phyloP scores from a whole-genome alignment of 2,113 vertebrate species.

The Lophius piscatorius region DNA sequence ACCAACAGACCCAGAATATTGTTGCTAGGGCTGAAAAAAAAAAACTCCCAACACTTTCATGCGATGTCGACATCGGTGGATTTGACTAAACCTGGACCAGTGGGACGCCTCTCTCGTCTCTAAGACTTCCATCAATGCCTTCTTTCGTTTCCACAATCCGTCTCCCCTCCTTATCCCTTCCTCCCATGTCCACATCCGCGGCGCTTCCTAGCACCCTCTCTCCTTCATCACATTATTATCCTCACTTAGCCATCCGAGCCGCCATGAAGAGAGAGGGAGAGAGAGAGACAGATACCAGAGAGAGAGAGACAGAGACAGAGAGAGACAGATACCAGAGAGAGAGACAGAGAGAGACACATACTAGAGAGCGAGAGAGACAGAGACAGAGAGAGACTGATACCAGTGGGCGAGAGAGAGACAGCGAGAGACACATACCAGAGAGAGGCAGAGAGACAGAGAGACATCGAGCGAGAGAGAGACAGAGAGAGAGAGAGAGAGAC shows the following conservation, averaged over 20 bases:
- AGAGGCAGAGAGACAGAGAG: no score
- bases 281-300: constrained; percentile 22
- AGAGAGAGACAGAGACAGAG: neutral
- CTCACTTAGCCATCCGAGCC: constrained; percentile 56
- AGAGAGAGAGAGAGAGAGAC: no score
- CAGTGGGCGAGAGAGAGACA: no score
- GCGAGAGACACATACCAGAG: no score
- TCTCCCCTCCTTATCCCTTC: constrained; percentile 25
- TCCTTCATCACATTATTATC: constrained; percentile 66
- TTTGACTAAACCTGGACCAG: constrained; percentile 36
- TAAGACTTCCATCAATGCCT: constrained; percentile 45
- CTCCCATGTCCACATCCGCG: constrained; percentile 17
- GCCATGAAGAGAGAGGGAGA: constrained; percentile 14
- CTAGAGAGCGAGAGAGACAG: no score
- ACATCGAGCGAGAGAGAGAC: no score
- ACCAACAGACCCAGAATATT: constrained; percentile 32
- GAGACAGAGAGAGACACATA: neutral
- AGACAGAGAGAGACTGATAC: no score
- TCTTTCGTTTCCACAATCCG: constrained; percentile 35
- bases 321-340: neutral
- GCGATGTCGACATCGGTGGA: constrained; percentile 29
- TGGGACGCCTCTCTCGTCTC: constrained; percentile 17
- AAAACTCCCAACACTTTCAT: constrained; percentile 17
- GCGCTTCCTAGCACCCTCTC: constrained; percentile 27
- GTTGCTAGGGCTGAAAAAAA: constrained; percentile 1